A percentile compares a stretch with the other conserved stretches of the same genome.
Evolutionary conservation across 2,113 vertebrate genomes (phyloP).

Genomic region (Limanda limanda): DNA sequence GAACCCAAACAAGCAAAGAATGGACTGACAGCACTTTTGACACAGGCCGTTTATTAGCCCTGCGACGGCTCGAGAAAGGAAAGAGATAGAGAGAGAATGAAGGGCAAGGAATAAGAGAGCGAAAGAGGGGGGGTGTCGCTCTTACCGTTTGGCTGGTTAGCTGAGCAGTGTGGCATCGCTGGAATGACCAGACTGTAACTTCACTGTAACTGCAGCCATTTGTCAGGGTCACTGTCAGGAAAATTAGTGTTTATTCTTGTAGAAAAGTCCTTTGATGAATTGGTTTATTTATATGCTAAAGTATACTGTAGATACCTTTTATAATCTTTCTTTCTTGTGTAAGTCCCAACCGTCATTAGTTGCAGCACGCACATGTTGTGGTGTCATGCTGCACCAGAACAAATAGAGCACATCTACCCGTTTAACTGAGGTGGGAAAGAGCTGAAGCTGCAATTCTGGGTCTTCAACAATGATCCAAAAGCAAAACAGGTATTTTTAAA

Average conservation of each 20-base stretch:
- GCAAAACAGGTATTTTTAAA: neutral
- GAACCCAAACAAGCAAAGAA: conserved; percentile 97
- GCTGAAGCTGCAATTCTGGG: neutral
- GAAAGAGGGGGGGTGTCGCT: neutral
- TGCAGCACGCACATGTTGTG: neutral
- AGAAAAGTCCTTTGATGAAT: conserved; percentile 94
- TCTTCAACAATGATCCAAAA: neutral
- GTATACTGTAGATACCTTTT: conserved; percentile 44
- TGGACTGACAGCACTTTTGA: conserved; percentile 95
- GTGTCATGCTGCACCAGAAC: neutral
- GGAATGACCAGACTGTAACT: conserved; percentile 85
- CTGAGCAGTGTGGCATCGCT: conserved; percentile 52
- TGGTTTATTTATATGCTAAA: conserved; percentile 99
- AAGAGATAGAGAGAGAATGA: conserved; percentile 12
- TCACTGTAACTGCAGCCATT: conserved; percentile 81
- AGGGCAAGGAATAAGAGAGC: neutral
- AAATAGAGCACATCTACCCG: too few relatives aligned
- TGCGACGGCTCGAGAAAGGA: conserved; percentile 61
- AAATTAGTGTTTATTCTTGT: conserved; percentile 95
- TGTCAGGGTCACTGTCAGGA: conserved; percentile 94
- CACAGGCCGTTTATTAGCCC: conserved; percentile 94
- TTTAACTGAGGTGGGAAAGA: neutral
- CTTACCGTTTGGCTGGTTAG: conserved; percentile 45
- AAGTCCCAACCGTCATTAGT: conserved; percentile 7
- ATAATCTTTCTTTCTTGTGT: conserved; percentile 28